Conservation (phyloP, 2,888 invertebrate species). For the Pseudanteris insignis region DNA sequence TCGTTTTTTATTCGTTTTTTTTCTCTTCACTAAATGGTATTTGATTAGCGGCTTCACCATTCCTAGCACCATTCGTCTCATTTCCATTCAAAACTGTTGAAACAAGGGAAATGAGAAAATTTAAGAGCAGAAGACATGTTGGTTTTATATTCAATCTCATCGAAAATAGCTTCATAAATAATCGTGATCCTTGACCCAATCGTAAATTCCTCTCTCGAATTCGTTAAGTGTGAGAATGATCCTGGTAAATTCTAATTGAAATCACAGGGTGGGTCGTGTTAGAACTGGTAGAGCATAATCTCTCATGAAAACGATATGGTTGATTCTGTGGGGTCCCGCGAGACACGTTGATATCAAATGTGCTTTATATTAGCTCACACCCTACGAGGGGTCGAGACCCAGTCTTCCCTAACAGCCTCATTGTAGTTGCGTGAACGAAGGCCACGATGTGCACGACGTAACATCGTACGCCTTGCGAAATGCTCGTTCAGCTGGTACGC, state of each 20-base stretch:
- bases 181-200: conserved; percentile 20
- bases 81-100: too few species aligned
- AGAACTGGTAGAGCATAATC: conserved; percentile 51
- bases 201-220: conserved; percentile 28
- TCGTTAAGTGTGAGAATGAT: conserved; percentile 42
- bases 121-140: too few species aligned
- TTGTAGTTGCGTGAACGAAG: conserved; percentile 47
- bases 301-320: conserved; percentile 64
- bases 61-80: too few species aligned
- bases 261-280: conserved; percentile 49
- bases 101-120: too few species aligned
- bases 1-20: conserved; percentile 17
- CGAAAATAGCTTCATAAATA: conserved; percentile 28
- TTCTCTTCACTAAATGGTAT: conserved; percentile 13
- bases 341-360: conserved; percentile 53
- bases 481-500: conserved; percentile 32
- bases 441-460: conserved; percentile 49
- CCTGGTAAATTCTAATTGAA: conserved; percentile 54
- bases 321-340: conserved; percentile 55
- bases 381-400: conserved; percentile 50
- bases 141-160: too few species aligned
- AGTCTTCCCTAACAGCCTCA: conserved; percentile 50
- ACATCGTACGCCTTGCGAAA: conserved; percentile 31
- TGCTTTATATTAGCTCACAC: conserved; percentile 61
- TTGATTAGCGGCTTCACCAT: conserved; percentile 6